Evolutionary conservation across 2,888 invertebrate genomes (phyloP).

Genomic region (Elmis aenea): DNA sequence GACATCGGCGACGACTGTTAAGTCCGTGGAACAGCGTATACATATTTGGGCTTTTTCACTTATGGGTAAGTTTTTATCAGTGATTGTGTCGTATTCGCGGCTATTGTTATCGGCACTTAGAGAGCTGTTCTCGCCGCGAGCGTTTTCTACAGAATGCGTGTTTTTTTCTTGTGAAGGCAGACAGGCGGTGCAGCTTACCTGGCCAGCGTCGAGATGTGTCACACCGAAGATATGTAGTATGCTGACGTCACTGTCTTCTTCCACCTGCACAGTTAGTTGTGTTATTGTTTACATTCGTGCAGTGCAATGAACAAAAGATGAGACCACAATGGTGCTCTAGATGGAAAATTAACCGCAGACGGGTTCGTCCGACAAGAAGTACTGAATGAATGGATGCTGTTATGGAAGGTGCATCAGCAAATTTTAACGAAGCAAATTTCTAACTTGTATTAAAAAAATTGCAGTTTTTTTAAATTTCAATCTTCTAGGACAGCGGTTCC

Average conservation of each 20-base stretch:
- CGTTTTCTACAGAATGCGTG: constrained; percentile 29
- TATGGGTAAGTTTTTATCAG: constrained; percentile 4
- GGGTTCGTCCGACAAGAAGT: no score
- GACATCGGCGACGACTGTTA: constrained; percentile 9
- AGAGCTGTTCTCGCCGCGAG: constrained; percentile 17
- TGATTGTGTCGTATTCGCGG: constrained; percentile 5
- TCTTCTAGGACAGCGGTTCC: no score
- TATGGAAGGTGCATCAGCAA: no score
- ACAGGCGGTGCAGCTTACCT: constrained; percentile 34
- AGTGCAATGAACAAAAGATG: no score
- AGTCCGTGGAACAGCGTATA: constrained; percentile 12
- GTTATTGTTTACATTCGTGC: no score
- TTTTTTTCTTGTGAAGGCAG: constrained; percentile 17
- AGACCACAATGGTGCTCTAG: no score
- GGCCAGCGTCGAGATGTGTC: constrained; percentile 43
- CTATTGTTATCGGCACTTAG: constrained; percentile 1
- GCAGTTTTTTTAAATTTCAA: no score
- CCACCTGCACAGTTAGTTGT: constrained; percentile 41
- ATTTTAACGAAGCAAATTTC: no score
- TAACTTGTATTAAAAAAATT: no score
- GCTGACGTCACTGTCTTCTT: constrained; percentile 50
- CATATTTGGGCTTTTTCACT: constrained; percentile 7
- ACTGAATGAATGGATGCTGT: no score
- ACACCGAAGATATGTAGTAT: constrained; percentile 56
- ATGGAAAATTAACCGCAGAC: no score